Evolutionary conservation across 2,113 vertebrate genomes (phyloP).

Genomic region (Castor canadensis): DNA sequence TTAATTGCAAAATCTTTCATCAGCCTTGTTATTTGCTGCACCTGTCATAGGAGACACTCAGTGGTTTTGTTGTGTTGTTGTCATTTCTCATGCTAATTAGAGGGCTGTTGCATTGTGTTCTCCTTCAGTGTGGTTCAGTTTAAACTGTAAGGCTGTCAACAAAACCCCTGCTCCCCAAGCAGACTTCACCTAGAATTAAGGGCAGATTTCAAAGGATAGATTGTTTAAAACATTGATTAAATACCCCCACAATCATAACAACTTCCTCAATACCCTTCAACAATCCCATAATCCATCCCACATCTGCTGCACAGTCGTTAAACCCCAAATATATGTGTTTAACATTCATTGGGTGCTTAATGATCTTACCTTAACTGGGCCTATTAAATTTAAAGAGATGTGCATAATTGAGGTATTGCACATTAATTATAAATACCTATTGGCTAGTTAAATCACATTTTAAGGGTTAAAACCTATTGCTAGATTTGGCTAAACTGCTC

Average conservation of each 20-base stretch:
- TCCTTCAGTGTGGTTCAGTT: constrained; percentile 64
- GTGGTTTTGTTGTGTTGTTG: constrained; percentile 76
- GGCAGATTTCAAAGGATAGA: constrained; percentile 76
- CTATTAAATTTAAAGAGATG: constrained; percentile 87
- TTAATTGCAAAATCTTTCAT: constrained; percentile 87
- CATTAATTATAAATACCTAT: constrained; percentile 83
- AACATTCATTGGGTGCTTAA: constrained; percentile 87
- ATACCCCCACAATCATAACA: constrained; percentile 78
- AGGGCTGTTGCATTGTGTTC: constrained; percentile 67
- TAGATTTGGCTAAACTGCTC: neutral
- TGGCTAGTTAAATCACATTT: constrained; percentile 83
- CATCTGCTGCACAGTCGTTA: constrained; percentile 82
- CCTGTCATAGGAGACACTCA: constrained; percentile 82
- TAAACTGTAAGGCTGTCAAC: constrained; percentile 68
- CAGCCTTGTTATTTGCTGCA: constrained; percentile 83
- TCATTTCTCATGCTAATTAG: constrained; percentile 85
- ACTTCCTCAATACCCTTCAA: constrained; percentile 82
- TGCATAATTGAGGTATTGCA: constrained; percentile 82
- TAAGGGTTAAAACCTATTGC: constrained; percentile 77
- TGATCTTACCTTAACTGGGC: constrained; percentile 85
- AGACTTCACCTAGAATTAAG: constrained; percentile 61
- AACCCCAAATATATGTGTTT: constrained; percentile 84
- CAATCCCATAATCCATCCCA: constrained; percentile 72
- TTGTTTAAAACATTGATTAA: constrained; percentile 81
- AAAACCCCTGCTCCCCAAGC: constrained; percentile 43